Conservation (phyloP, 2,888 invertebrate species). For the Gastrophysa polygoni region DNA sequence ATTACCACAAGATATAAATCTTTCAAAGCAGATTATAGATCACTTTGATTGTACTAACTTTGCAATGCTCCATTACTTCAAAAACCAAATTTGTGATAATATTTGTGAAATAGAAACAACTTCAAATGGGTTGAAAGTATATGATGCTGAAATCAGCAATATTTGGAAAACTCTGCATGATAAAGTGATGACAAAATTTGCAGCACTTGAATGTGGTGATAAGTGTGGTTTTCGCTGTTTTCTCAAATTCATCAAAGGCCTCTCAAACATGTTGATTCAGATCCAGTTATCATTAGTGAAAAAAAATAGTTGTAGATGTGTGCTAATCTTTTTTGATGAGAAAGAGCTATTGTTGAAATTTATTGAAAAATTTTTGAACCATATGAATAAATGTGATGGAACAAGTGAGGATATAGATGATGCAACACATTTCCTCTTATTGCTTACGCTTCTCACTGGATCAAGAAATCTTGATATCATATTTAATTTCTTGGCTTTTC, state of each 20-base stretch:
- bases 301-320: conserved; percentile 17
- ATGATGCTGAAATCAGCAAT: conserved; percentile 25
- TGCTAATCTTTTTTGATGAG: conserved; percentile 39
- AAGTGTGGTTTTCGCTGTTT: conserved; percentile 20
- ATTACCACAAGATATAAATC: conserved; percentile 1
- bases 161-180: conserved; percentile 37
- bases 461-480: conserved; percentile 45
- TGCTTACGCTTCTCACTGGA: conserved; percentile 37
- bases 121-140: conserved; percentile 27
- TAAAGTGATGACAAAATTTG: conserved; percentile 24
- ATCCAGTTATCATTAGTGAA: conserved; percentile 32
- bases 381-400: conserved; percentile 32
- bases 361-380: conserved; percentile 35
- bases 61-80: conserved; percentile 27
- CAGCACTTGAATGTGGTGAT: conserved; percentile 16
- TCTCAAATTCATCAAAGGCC: conserved; percentile 25
- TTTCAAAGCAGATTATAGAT: conserved; percentile 16
- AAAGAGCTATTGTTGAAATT: conserved; percentile 23
- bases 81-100: conserved; percentile 31
- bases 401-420: conserved; percentile 7
- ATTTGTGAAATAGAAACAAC: conserved; percentile 22
- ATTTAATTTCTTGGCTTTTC: conserved; percentile 45
- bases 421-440: conserved; percentile 38
- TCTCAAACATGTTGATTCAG: conserved; percentile 27
- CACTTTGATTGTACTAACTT: conserved; percentile 23